Base-by-base conservation (phyloP, 2,888 invertebrate species). In the Dexiosoma caninum region DNA sequence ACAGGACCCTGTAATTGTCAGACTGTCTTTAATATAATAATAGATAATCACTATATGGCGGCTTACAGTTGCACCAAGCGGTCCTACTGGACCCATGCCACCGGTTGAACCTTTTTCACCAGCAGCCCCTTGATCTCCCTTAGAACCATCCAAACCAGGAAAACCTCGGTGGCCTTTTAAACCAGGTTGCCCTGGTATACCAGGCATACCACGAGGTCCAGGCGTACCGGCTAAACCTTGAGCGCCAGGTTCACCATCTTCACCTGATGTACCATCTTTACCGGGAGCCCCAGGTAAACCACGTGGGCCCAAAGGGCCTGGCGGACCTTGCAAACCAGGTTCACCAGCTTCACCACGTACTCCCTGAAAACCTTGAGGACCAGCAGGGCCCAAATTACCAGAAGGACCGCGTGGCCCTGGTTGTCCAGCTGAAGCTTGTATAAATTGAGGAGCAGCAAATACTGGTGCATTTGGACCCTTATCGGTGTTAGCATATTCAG, bases 101-200 rank as follows among this genome's bases (percentile, higher is more conserved):
- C 96, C 96, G 23, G 91, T 90, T 0, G 92, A 90, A 2, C 95
- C 96, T 86, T 96, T 96, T 84, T 96, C 95, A 27, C 96, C 96
- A 3, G 91, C 71, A 1, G 91, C 86, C 0, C 96, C 96, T 87
- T 93, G 94, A 84, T 96, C 96, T 4, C 96, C 96, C 89, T 96
- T 96, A 3, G 93, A 91, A 0, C 96, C 96, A 86, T 96, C 95
- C 74, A 94, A 90, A 19, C 96, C 96, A 14, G 93, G 93, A 85
- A 94, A 95, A 1, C 96, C 96, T 60, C 95, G 92, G 88, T 96
- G 96, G 0, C 96, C 96, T 90, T 96, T 96, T 0, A 93, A 88
- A 2, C 97, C 97, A 2, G 95, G 95, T 5, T 96, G 90, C 8
- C 96, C 96, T 0, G 96, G 95, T 89, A 95, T 91, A 42, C 96